phyloP scores from a whole-genome alignment of 1,140 invertebrate genomes.

The Solenopsis invicta region DNA sequence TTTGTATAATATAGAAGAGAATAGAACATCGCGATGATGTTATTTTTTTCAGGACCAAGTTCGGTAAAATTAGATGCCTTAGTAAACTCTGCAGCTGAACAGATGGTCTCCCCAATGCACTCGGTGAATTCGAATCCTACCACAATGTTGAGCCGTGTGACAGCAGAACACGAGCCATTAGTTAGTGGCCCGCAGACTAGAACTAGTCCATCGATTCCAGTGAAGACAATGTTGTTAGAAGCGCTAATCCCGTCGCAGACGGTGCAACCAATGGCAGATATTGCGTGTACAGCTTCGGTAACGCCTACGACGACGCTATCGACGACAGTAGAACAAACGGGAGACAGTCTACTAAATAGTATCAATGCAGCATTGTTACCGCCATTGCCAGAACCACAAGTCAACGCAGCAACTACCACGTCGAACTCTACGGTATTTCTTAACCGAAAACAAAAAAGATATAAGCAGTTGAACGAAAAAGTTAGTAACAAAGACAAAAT shows the following conservation, averaged over 20 bases:
- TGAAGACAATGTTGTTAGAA: constrained; percentile 86
- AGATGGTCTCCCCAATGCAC: constrained; percentile 80
- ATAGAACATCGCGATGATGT: not conserved
- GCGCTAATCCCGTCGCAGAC: constrained; percentile 85
- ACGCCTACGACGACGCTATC: constrained; percentile 74
- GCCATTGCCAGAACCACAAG: constrained; percentile 88
- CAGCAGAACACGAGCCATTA: constrained; percentile 79
- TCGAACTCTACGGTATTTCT: constrained; percentile 74
- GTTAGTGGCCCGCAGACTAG: constrained; percentile 80
- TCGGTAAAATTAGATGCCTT: constrained; percentile 88
- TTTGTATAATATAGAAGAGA: not conserved
- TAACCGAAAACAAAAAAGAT: constrained; percentile 3
- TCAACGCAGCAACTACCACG: constrained; percentile 76
- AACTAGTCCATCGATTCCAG: constrained; percentile 84
- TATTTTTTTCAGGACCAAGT: constrained; percentile 60
- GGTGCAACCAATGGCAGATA: constrained; percentile 49
- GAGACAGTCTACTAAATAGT: constrained; percentile 87
- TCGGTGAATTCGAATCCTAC: constrained; percentile 81
- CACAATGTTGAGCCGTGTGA: constrained; percentile 79
- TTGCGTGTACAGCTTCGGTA: constrained; percentile 58
- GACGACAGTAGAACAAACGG: constrained; percentile 80
- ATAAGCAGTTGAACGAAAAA: not conserved
- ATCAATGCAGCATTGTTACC: constrained; percentile 85
- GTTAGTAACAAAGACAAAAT: not conserved
- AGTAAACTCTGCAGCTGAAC: constrained; percentile 89